Evolutionary conservation across 2,113 vertebrate species (phyloP).

Genomic region (Anseranas semipalmata): DNA sequence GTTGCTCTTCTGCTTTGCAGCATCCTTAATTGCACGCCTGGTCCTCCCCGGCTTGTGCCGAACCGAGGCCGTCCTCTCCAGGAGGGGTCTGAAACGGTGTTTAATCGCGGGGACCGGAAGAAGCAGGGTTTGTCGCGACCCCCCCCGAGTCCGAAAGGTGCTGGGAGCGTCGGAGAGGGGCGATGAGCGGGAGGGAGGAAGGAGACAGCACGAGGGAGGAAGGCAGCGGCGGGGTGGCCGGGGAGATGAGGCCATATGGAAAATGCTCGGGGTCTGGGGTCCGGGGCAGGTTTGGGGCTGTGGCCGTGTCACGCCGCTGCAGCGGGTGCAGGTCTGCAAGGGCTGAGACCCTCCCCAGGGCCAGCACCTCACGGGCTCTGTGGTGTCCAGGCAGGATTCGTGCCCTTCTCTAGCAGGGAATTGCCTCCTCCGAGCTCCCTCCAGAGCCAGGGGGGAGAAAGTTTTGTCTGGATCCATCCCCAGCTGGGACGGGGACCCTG

Average conservation of each 20-base stretch:
- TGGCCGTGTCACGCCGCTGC: rapidly evolving
- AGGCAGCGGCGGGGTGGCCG: not conserved
- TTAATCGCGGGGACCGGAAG: not conserved
- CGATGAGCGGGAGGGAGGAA: not conserved
- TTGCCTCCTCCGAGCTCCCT: not conserved
- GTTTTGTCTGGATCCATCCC: not conserved
- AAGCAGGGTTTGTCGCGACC: not conserved
- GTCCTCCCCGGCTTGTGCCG: not conserved
- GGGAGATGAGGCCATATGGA: no score
- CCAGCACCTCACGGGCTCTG: not conserved
- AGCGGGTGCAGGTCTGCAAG: not conserved
- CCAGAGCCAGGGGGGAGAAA: not conserved
- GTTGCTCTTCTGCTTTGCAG: not conserved
- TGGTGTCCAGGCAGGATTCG: rapidly evolving
- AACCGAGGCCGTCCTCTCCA: not conserved
- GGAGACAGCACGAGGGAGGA: not conserved
- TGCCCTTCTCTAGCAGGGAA: not conserved
- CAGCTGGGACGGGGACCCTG: not conserved
- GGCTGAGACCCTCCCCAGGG: not conserved
- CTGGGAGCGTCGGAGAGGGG: not conserved
- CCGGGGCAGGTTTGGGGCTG: not conserved
- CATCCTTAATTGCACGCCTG: not conserved
- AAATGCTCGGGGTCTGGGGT: not conserved
- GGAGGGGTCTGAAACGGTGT: not conserved
- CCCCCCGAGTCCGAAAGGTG: not conserved